Evolutionary conservation across 2,888 invertebrate genomes (phyloP), one percentile per base, ranked within the genome.

Genomic region (Toxonevra muliebris): DNA sequence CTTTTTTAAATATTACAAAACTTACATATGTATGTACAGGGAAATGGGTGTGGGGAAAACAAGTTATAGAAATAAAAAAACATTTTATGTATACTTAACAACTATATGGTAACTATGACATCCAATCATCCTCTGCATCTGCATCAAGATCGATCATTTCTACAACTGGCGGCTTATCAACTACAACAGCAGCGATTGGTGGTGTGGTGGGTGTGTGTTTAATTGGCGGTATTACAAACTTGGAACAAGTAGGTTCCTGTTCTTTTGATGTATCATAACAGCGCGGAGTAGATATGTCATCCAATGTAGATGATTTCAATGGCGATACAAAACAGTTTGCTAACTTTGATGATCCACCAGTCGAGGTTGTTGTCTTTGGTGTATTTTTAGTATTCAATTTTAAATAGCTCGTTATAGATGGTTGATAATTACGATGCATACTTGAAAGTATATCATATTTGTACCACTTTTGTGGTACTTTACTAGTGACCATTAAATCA

Each of bases 381-480:
- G 2, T 30, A 30, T 30, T 30, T 30, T 30, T 30, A 43, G 55
- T 19, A 9, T 54, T 41, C 41, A 58, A 53, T 43, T 50, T 65
- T 15, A 65, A 42, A 19, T 58, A 65, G 30, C 58, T 65, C 1
- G 65, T 65, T 20, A 82, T 79, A 3, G 80, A 73, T 0, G 80
- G 78, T 60, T 82, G 82, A 66, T 74, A 82, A 7, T 73, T 74
- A 3, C 70, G 79, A 43, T 68, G 62, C 68, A 71, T 70, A 2
- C 72, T 61, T 1, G 74, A 74, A 10, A 71, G 66, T 7, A 74
- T 76, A n/a, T 76, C 69, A 52, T 78, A 82, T 64, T 76, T 75
- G 66, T 83, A 79, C 85, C 85, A 86, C 2, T 74, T 75, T 1
- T 59, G 19, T 12, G 85, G 85, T 67, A 85, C 80, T 13, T 73